Evolutionary conservation across 2,113 vertebrate species (phyloP).

Genomic region (Lipotes vexillifer): DNA sequence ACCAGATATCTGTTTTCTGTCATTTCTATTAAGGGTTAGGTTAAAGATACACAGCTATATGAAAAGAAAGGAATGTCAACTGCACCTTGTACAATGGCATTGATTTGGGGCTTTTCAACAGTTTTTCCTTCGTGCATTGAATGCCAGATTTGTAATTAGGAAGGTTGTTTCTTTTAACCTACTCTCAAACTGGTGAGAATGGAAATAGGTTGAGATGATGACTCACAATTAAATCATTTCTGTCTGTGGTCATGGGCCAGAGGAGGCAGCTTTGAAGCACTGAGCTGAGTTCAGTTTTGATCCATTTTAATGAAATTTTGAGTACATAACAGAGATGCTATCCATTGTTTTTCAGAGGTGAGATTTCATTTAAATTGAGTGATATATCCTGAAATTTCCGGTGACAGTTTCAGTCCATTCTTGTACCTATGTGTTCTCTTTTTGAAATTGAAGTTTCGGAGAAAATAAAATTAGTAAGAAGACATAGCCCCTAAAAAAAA

Average conservation of each 20-base stretch:
- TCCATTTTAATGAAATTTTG: background rate
- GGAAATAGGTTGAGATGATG: background rate
- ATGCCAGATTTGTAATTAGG: slow-evolving; percentile 23
- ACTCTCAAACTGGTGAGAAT: slow-evolving; percentile 8
- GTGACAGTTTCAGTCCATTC: background rate
- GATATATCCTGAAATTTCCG: background rate
- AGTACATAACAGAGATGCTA: background rate
- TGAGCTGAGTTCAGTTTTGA: background rate
- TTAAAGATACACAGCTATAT: background rate
- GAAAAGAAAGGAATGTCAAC: background rate
- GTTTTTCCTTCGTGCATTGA: background rate
- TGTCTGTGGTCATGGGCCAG: background rate
- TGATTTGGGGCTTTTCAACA: background rate
- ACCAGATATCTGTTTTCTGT: background rate
- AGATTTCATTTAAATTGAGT: slow-evolving; percentile 4
- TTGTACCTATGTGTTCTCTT: background rate
- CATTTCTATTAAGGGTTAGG: background rate
- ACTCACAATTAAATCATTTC: background rate
- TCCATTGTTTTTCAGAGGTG: background rate
- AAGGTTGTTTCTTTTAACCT: slow-evolving; percentile 20
- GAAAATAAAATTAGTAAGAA: slow-evolving; percentile 5
- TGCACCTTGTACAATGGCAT: background rate
- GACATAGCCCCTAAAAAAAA: background rate
- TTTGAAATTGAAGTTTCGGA: slow-evolving; percentile 17
- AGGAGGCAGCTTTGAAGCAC: background rate